Evolutionary conservation across 2,797 vertebrate species (phyloP).

Genomic region (Cirrhinus molitorella): DNA sequence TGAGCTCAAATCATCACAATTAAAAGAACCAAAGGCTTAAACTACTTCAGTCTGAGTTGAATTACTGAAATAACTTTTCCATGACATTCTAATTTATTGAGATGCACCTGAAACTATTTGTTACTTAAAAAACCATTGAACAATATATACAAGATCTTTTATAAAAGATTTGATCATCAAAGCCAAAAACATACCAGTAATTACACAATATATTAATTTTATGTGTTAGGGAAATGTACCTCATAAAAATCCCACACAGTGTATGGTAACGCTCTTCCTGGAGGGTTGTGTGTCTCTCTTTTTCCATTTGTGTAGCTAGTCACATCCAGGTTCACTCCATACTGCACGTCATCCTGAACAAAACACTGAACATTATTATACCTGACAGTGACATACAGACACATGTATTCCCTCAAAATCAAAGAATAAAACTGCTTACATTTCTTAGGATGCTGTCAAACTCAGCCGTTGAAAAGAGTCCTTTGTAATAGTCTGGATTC

Average conservation of each 20-base stretch:
- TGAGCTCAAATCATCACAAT: too few relatives aligned
- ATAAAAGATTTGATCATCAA: background rate
- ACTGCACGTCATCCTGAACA: conserved; percentile 84
- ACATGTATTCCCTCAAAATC: background rate
- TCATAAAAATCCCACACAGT: conserved; percentile 92
- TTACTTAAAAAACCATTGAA: too few relatives aligned
- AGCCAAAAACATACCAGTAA: background rate
- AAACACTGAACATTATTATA: background rate
- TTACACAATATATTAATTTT: background rate
- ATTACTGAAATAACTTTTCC: too few relatives aligned
- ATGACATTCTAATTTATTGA: too few relatives aligned
- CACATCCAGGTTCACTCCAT: conserved; percentile 93
- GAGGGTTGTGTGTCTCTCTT: conserved; percentile 91
- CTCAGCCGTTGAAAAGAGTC: conserved; percentile 91
- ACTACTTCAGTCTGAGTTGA: too few relatives aligned
- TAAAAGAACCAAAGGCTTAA: too few relatives aligned
- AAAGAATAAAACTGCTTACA: conserved; percentile 64
- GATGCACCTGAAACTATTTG: too few relatives aligned
- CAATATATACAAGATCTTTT: too few relatives aligned
- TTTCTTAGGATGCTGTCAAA: conserved; percentile 87
- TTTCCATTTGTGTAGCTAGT: conserved; percentile 89
- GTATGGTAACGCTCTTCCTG: conserved; percentile 87
- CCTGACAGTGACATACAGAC: background rate
- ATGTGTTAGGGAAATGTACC: conserved; percentile 63
- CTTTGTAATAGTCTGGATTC: conserved; percentile 85